Base-by-base conservation (phyloP, 2,888 invertebrate genomes). In the Drosophila lutescens region DNA sequence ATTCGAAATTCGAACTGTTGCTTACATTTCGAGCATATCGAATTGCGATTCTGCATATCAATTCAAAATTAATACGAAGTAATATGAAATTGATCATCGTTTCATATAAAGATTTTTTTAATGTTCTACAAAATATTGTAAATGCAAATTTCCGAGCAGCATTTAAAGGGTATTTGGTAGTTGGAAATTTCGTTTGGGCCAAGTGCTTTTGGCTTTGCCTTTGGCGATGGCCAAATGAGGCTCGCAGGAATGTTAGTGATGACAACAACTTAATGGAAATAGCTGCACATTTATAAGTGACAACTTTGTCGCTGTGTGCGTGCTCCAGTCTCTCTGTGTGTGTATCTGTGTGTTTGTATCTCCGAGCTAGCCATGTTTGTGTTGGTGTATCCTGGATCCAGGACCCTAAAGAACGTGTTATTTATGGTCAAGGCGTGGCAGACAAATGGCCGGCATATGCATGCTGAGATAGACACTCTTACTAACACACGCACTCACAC, bases 261-360 rank as follows among this genome's bases (percentile, higher is more conserved):
- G 84, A 85, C 84, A 88, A 85, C 88, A 88, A 85, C 86, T 85
- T 85, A 88, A 85, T 85, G 84, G 86, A 86, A 88, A 85, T 88
- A 80, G 80, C 86, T 86, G 76, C 83, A 78, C 84, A 85, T 85
- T 85, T 88, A 88, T 85, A 88, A 85, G 86, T 86, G 84, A 85
- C 84, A 85, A 83, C 83, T 87, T 75, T 72, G 30, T 51, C 10
- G 46, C 38, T 38, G 43, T 46, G 36, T 60, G 50, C 49, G 26
- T 51, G 47, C 15, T 15, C n/a, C 30, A n/a, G 30, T 30, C 47
- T 9, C 7, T 13, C 9, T 30, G 13, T 49, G 36, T 61, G 26
- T 38, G 34, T 38, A 38, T 53, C 30, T 41, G 56, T 51, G 41
- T 61, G 20, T 34, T 47, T 47, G 66, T 53, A 15, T 12, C 26